A percentile compares a stretch with the other conserved stretches of the same genome.
phyloP scores from a whole-genome alignment of 2,113 vertebrate genomes.

The Neogale vison region DNA sequence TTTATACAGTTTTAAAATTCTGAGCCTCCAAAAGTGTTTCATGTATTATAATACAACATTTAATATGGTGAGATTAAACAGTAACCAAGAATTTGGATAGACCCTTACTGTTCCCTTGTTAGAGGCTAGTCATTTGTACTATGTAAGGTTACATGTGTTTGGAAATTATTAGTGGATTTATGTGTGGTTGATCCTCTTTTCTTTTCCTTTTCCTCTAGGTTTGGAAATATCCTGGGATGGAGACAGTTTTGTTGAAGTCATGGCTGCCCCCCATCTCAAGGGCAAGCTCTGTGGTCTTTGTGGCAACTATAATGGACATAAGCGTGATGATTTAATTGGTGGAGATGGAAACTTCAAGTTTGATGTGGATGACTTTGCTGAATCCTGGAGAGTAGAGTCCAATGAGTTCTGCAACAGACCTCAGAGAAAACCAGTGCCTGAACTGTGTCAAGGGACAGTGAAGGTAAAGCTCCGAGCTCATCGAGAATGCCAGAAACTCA shows the following conservation, averaged over 20 bases:
- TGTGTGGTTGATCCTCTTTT: not conserved
- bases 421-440: constrained; percentile 87
- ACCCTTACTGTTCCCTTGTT: fast-evolving
- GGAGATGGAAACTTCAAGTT: constrained; percentile 96
- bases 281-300: constrained; percentile 96
- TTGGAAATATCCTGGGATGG: constrained; percentile 99
- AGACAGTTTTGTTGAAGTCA: constrained; percentile 98
- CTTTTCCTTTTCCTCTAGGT: constrained; percentile 83
- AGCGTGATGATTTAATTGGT: constrained; percentile 94
- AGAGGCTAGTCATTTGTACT: too few species aligned
- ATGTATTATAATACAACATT: not conserved
- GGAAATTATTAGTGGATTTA: not conserved
- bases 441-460: constrained; percentile 92
- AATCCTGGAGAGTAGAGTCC: constrained; percentile 96
- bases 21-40: not conserved
- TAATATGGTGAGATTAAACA: not conserved
- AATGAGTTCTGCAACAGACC: constrained; percentile 93
- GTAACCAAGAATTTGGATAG: not conserved
- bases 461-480: constrained; percentile 96
- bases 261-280: constrained; percentile 93
- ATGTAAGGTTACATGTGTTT: not conserved
- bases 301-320: constrained; percentile 98
- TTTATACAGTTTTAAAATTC: not conserved
- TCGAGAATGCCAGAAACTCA: constrained; percentile 97
- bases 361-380: constrained; percentile 97